Percentiles rank a stretch among this genome's conserved stretches.
phyloP scores from a whole-genome alignment of 2,888 invertebrate species.

The Sthenelais limicola region DNA sequence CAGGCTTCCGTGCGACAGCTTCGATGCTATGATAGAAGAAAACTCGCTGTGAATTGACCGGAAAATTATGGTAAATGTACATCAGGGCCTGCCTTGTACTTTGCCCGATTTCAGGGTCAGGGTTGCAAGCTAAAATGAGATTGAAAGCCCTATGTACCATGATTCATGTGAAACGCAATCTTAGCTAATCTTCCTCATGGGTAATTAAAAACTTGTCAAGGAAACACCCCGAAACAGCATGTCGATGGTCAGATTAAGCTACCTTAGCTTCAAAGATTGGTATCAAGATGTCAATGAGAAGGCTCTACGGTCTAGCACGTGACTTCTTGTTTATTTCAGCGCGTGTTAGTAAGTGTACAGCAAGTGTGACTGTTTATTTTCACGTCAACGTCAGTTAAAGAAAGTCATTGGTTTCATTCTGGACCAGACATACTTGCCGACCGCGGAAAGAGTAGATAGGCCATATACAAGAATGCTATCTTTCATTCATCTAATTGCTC shows the following conservation, averaged over 20 bases:
- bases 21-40: too few species aligned
- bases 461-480: neutral
- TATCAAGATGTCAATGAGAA: neutral
- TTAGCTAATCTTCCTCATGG: too few species aligned
- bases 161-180: neutral
- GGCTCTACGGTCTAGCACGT: neutral
- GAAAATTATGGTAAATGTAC: too few species aligned
- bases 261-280: neutral
- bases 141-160: neutral
- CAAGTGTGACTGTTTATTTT: conserved; percentile 33
- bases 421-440: conserved; percentile 1
- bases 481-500: neutral
- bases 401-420: conserved; percentile 20
- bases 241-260: too few species aligned
- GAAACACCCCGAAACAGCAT: too few species aligned
- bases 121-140: neutral
- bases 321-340: conserved; percentile 15
- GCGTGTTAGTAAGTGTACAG: conserved; percentile 14
- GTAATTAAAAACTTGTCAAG: too few species aligned
- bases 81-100: too few species aligned
- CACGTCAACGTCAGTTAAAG: conserved; percentile 1
- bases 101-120: too few species aligned
- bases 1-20: neutral
- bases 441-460: conserved; percentile 3
- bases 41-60: too few species aligned